A percentile compares a stretch with the other conserved stretches of the same genome.
These are phyloP conservation scores for Hemichromis elongatus DNA, from an alignment of 2,113 vertebrate genomes.

Conservation along the genomic window DNA sequence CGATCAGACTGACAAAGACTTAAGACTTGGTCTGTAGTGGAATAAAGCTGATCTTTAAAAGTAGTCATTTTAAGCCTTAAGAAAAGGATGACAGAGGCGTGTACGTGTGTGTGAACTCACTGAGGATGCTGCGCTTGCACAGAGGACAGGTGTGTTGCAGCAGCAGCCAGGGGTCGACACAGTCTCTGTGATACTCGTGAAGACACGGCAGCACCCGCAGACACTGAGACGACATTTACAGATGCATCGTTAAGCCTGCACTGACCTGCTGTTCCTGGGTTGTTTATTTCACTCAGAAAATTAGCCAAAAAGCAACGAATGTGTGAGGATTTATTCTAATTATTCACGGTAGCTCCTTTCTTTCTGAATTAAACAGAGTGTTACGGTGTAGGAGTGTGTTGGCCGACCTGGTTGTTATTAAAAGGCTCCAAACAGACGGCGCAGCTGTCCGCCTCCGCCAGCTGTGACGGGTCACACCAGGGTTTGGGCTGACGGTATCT, in stretches of 20 bases:
- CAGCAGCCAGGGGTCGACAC: slow-evolving; percentile 92
- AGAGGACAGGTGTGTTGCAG: slow-evolving; percentile 92
- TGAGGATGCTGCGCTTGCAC: slow-evolving; percentile 88
- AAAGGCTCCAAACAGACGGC: slow-evolving; percentile 91
- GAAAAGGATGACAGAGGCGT: not conserved
- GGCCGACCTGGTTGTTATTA: slow-evolving; percentile 84
- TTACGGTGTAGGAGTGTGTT: accelerated
- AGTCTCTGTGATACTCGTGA: slow-evolving; percentile 92
- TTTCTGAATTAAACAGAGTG: not conserved
- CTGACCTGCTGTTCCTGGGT: not conserved
- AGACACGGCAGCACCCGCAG: slow-evolving; percentile 88
- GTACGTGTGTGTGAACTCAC: slow-evolving; percentile 61
- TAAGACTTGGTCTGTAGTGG: not conserved
- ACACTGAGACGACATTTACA: slow-evolving; percentile 68
- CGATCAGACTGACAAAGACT: not conserved
- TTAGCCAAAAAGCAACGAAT: not conserved
- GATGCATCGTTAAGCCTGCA: not conserved
- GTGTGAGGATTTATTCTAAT: not conserved
- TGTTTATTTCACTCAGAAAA: not conserved
- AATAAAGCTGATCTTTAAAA: accelerated
- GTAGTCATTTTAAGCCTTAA: not conserved
- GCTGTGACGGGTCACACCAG: slow-evolving; percentile 46
- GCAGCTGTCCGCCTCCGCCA: slow-evolving; percentile 78
- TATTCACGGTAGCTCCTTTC: accelerated
- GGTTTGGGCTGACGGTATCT: slow-evolving; percentile 76